These are phyloP conservation scores for Cataglyphis hispanica DNA, from an alignment of 1,140 invertebrate species.

Conservation along the genomic window DNA sequence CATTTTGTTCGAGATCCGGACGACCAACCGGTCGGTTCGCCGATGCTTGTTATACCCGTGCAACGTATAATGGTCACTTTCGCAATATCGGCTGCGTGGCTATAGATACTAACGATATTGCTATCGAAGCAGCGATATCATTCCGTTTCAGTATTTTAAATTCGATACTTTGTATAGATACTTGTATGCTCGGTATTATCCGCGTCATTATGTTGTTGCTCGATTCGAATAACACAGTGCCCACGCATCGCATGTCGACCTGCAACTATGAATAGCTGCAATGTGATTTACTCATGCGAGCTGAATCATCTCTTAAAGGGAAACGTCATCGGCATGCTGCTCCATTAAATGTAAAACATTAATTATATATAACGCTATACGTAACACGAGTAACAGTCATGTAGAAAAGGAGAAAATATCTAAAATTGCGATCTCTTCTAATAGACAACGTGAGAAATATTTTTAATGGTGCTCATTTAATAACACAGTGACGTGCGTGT, in stretches of 20 bases:
- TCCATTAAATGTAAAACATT: conserved; percentile 30
- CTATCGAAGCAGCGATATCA: neutral
- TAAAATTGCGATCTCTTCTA: conserved; percentile 56
- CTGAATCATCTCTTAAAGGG: conserved; percentile 11
- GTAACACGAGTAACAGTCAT: neutral
- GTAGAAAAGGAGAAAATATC: conserved; percentile 52
- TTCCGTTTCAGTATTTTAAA: neutral
- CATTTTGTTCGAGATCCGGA: conserved; percentile 80
- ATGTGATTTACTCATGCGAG: neutral
- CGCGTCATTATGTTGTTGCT: neutral
- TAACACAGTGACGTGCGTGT: conserved; percentile 55
- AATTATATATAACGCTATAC: conserved; percentile 34
- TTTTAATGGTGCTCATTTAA: conserved; percentile 54
- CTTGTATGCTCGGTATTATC: neutral
- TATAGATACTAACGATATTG: neutral
- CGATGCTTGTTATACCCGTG: conserved; percentile 40
- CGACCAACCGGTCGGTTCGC: conserved; percentile 39
- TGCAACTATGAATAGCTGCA: neutral
- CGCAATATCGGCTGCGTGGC: conserved; percentile 14
- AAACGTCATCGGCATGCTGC: neutral
- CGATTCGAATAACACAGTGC: neutral
- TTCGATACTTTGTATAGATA: neutral
- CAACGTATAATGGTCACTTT: conserved; percentile 29
- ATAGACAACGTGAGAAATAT: conserved; percentile 63
- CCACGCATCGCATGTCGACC: neutral